phyloP scores from a whole-genome alignment of 2,113 vertebrate species.

The Percina caprodes region DNA sequence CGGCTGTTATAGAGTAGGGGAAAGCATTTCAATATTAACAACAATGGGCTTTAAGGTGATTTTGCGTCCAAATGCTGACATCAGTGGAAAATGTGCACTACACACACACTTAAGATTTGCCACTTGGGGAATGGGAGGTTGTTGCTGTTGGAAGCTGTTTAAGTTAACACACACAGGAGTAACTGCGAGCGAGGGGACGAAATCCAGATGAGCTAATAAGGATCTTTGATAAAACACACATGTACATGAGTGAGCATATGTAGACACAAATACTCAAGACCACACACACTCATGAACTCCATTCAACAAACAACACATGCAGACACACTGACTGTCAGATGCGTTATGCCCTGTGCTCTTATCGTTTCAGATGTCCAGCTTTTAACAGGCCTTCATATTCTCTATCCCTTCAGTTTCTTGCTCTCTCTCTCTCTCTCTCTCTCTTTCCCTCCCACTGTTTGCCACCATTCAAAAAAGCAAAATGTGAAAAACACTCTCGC shows the following conservation, averaged over 20 bases:
- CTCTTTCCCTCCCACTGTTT: constrained; percentile 38
- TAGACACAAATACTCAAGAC: constrained; percentile 3
- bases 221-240: constrained; percentile 24
- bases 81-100: constrained; percentile 69
- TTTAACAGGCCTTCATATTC: constrained; percentile 68
- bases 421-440: constrained; percentile 14
- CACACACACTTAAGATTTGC: constrained; percentile 44
- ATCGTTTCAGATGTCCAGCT: constrained; percentile 54
- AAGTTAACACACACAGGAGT: constrained; percentile 43
- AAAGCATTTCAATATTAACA: constrained; percentile 31
- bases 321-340: background rate
- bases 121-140: constrained; percentile 54
- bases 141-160: constrained; percentile 64
- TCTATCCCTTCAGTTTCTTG: background rate
- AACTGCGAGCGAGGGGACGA: constrained; percentile 3
- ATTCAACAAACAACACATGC: background rate
- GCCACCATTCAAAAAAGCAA: constrained; percentile 73
- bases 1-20: constrained; percentile 16
- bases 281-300: constrained; percentile 11
- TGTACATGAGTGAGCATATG: background rate
- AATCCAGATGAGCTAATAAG: constrained; percentile 67
- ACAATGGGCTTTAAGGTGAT: constrained; percentile 55
- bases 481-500: constrained; percentile 71
- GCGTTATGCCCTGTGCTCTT: constrained; percentile 22
- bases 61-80: constrained; percentile 64